A percentile compares a stretch with the other conserved stretches of the same genome.
These are phyloP conservation scores for Myrmecobius fasciatus DNA, from an alignment of 2,113 vertebrate genomes.

Conservation along the genomic window DNA sequence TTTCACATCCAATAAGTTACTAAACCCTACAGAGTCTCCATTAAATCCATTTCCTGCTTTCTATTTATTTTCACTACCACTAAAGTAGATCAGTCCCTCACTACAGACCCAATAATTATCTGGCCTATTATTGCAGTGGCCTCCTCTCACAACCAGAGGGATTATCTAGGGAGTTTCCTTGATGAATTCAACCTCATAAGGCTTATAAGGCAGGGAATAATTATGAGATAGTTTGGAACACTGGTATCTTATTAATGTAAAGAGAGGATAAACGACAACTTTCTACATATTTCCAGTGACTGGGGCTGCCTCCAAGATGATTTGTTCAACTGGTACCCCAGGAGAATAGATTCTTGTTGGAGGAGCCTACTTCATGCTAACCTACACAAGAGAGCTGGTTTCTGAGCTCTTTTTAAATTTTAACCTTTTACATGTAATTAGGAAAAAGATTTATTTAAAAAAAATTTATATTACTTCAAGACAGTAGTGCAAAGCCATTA, in stretches of 20 bases:
- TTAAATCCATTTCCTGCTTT: neutral
- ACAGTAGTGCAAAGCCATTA: neutral
- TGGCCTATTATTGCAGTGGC: neutral
- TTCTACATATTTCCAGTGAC: neutral
- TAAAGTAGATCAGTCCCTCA: neutral
- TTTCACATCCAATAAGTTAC: neutral
- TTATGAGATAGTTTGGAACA: neutral
- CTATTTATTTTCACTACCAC: neutral
- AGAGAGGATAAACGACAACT: neutral
- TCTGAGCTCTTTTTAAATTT: neutral
- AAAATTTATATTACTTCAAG: neutral
- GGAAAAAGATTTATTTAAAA: no score
- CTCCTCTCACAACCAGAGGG: neutral
- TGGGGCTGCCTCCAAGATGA: neutral
- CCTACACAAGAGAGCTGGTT: neutral
- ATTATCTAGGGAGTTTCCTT: neutral
- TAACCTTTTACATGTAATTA: neutral
- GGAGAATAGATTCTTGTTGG: neutral
- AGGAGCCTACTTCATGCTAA: neutral
- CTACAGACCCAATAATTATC: neutral
- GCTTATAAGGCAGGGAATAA: neutral
- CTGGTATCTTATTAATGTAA: neutral
- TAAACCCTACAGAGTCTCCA: neutral
- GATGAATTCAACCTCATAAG: neutral
- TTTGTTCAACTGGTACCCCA: neutral